Percentiles rank a stretch among this genome's conserved stretches.
Evolutionary conservation across 2,113 vertebrate species (phyloP).

Genomic region (Nasalis larvatus): DNA sequence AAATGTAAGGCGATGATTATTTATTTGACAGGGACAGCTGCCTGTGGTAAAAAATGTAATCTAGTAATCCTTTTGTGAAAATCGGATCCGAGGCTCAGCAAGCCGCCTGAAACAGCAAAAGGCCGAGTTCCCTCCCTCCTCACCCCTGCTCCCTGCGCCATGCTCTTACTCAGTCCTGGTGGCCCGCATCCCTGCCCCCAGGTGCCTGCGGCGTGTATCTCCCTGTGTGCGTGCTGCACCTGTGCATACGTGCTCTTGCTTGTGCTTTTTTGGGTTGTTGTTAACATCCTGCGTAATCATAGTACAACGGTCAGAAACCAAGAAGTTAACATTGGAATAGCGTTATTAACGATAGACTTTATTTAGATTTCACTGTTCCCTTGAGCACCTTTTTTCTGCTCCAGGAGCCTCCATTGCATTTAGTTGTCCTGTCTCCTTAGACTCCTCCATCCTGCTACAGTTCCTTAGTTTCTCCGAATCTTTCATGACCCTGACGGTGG

Average conservation of each 20-base stretch:
- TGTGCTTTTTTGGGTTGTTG: not conserved
- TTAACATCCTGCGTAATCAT: not conserved
- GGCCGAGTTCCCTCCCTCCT: not conserved
- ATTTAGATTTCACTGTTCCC: not conserved
- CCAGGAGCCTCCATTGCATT: not conserved
- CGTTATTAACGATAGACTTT: not conserved
- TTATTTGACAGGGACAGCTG: constrained; percentile 80
- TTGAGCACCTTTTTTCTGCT: not conserved
- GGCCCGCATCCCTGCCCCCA: not conserved
- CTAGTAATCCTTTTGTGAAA: constrained; percentile 77
- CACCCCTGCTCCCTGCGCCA: accelerated
- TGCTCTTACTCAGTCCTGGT: not conserved
- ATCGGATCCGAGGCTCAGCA: constrained; percentile 50
- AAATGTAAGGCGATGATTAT: constrained; percentile 71
- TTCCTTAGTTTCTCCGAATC: not conserved
- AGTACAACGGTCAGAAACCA: not conserved
- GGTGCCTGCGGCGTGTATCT: not conserved
- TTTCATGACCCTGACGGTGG: not conserved
- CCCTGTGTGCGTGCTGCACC: no score
- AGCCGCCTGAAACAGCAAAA: constrained; percentile 1
- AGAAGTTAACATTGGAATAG: not conserved
- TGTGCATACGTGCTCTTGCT: not conserved
- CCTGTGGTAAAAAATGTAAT: constrained; percentile 70
- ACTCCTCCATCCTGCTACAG: not conserved
- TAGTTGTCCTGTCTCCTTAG: not conserved